These are phyloP conservation scores for Clarias magur DNA, from an alignment of 2,113 vertebrate species.

Conservation along the genomic window DNA sequence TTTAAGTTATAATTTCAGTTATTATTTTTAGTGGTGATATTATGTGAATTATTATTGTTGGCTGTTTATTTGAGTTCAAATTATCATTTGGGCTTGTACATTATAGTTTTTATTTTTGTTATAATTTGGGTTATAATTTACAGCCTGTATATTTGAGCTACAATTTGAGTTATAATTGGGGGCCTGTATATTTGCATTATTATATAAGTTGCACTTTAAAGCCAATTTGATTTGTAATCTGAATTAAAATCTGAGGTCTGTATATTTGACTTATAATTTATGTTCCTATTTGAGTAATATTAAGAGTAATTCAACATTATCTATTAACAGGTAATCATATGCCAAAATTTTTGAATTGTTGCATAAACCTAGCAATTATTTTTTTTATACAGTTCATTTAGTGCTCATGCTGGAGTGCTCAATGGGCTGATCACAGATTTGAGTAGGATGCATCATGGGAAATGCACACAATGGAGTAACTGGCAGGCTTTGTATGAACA, in stretches of 20 bases:
- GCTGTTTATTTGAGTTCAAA: neutral
- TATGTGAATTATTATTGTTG: neutral
- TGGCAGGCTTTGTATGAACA: neutral
- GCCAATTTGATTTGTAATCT: neutral
- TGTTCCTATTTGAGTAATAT: neutral
- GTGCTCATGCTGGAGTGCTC: neutral
- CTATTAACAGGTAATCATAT: neutral
- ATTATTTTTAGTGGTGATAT: neutral
- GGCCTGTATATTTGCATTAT: neutral
- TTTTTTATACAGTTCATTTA: neutral
- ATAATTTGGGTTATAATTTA: neutral
- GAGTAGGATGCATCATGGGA: conserved; percentile 24
- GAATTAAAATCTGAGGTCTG: neutral
- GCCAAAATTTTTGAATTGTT: neutral
- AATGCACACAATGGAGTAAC: conserved; percentile 1
- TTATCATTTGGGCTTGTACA: neutral
- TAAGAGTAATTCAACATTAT: neutral
- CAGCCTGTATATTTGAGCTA: neutral
- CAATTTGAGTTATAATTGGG: neutral
- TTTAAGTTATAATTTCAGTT: neutral
- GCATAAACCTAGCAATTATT: neutral
- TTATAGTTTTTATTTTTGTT: neutral
- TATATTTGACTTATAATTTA: neutral
- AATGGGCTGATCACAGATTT: neutral
- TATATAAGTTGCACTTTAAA: neutral